Base-by-base conservation (phyloP, 1,140 invertebrate genomes). In the Stratiolaelaps scimitus region DNA sequence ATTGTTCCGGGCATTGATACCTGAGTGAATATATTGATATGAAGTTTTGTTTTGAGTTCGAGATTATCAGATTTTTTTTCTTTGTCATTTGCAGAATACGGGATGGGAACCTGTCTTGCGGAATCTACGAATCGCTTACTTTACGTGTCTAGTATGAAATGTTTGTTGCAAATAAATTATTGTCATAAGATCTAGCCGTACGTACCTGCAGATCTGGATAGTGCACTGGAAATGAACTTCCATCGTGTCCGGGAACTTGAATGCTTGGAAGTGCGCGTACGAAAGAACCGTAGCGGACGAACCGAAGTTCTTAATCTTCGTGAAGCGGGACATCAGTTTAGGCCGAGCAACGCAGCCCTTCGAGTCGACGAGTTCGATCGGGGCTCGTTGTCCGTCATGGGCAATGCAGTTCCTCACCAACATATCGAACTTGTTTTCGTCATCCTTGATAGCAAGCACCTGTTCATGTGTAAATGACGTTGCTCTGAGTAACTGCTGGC, bases 371-470 rank as follows among this genome's bases (percentile, higher is more conserved):
- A 94, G 76, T 76, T 92, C 89, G 66, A 94, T 92, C 0, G 89
- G 89, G 19, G 88, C 86, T 60, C 89, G 80, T 75, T 92, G 91
- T 23, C 90, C 90, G 72, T 94, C 90, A 69, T 93, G 89, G 65
- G 90, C 90, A 6, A 94, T 89, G 74, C 89, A 93, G 76, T 93
- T 93, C 40, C 89, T 79, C 0, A 93, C 89, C 68, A 93, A 75
- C 89, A 93, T 92, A 70, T 93, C 90, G 73, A 93, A 93, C 77
- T 92, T 93, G 71, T 89, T 91, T 76, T 93, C 90, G 68, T 92
- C 89, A 70, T 93, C 90, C 75, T 93, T 92, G 70, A 93, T 93
- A 20, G 89, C 90, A 56, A 93, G 76, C 1, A 92, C 89, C 53
- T 60, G 53, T 26, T 60, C 23, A 15, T 60, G 26, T 29, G 1